phyloP scores from a whole-genome alignment of 1,140 invertebrate species.

The Paraescarpia echinospica region DNA sequence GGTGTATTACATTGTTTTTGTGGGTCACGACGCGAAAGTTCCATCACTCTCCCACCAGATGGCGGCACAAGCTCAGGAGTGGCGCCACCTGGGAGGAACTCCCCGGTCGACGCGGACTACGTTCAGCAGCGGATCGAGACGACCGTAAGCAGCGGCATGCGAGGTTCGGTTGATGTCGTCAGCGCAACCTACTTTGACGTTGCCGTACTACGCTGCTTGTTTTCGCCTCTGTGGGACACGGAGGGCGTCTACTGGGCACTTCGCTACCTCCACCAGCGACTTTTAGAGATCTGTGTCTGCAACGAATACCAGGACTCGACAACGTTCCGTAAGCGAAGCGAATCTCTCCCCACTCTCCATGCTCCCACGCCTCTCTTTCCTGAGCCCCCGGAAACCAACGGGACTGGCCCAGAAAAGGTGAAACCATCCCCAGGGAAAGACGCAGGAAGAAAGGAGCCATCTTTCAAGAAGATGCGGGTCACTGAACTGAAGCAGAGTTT shows the following conservation, averaged over 20 bases:
- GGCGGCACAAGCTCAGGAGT: not conserved
- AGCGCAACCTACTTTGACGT: conserved; percentile 90
- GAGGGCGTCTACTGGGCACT: conserved; percentile 97
- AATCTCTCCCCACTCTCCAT: conserved; percentile 90
- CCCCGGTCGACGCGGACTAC: conserved; percentile 49
- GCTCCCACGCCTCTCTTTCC: conserved; percentile 58
- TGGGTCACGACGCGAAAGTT: conserved; percentile 8
- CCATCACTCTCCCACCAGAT: not conserved
- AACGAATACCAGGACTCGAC: conserved; percentile 73
- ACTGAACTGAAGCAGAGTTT: conserved; percentile 44
- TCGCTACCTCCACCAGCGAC: conserved; percentile 68
- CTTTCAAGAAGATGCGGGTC: conserved; percentile 47
- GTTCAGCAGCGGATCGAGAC: conserved; percentile 49
- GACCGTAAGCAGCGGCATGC: conserved; percentile 43
- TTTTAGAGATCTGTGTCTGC: conserved; percentile 54
- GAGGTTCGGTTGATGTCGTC: conserved; percentile 45
- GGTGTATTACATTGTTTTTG: conserved; percentile 11
- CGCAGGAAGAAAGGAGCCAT: conserved; percentile 40
- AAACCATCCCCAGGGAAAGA: conserved; percentile 17
- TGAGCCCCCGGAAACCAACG: not conserved
- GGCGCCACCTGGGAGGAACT: not conserved
- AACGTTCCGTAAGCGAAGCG: conserved; percentile 78
- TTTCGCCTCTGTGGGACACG: conserved; percentile 95
- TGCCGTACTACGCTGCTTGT: conserved; percentile 92
- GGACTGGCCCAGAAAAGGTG: not conserved